A percentile compares a stretch with the other conserved stretches of the same genome.
phyloP scores from a whole-genome alignment of 2,113 vertebrate genomes.

The Peromyscus polionotus region DNA sequence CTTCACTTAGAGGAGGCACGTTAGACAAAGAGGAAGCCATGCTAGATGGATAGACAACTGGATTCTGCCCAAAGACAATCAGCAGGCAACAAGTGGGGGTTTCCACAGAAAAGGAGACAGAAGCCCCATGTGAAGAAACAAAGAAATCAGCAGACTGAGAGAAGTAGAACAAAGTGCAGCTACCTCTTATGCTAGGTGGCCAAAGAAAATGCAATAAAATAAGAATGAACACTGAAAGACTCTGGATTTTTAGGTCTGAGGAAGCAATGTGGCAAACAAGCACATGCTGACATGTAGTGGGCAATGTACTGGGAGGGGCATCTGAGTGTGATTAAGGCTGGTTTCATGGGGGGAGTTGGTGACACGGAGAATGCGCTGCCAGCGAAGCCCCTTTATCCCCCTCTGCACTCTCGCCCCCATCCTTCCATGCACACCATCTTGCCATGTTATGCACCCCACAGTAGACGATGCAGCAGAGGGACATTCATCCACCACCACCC shows the following conservation, averaged over 20 bases:
- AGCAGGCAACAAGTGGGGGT: background rate
- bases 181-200: background rate
- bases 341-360: background rate
- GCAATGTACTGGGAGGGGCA: rapidly evolving
- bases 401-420: too few relatives aligned
- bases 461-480: background rate
- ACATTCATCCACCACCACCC: background rate
- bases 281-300: background rate
- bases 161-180: rapidly evolving
- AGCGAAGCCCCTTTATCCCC: background rate
- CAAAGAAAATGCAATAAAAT: background rate
- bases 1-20: background rate
- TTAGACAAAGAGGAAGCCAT: background rate
- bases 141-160: rapidly evolving
- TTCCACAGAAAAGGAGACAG: background rate
- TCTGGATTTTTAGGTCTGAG: too few relatives aligned
- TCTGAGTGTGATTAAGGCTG: background rate
- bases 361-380: background rate
- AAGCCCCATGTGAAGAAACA: rapidly evolving
- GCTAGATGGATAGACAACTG: background rate
- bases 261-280: background rate
- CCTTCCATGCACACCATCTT: background rate
- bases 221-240: background rate
- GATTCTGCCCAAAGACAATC: background rate
- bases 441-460: rapidly evolving